These are phyloP conservation scores for Drosophila orosa DNA, from an alignment of 1,140 invertebrate species.

Conservation along the genomic window DNA sequence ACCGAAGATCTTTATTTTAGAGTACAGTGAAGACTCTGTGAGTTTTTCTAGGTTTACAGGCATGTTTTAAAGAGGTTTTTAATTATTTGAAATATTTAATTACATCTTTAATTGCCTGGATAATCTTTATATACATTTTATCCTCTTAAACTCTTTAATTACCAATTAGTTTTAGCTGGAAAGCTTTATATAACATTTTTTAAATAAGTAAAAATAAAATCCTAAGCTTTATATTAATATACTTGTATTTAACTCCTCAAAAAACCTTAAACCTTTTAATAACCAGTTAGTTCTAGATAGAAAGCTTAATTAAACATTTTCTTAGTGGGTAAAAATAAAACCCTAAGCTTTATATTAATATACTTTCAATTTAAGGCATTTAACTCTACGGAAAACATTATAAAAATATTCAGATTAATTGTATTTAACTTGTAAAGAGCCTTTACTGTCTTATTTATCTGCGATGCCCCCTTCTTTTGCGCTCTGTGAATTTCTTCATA, in stretches of 20 bases:
- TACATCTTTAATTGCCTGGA: neutral
- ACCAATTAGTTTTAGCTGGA: too few relatives aligned
- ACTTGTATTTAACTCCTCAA: too few relatives aligned
- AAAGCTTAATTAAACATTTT: neutral
- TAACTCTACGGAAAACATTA: neutral
- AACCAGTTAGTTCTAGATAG: neutral
- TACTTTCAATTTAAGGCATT: neutral
- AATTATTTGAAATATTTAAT: neutral
- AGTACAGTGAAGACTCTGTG: neutral
- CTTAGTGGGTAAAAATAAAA: neutral
- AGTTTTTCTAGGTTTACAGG: neutral
- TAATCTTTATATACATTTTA: too few relatives aligned
- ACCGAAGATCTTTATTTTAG: conserved; percentile 17
- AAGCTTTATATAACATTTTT: too few relatives aligned
- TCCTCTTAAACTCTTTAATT: too few relatives aligned
- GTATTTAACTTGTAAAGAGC: neutral
- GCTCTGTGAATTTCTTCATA: conserved; percentile 66
- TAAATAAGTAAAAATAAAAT: too few relatives aligned
- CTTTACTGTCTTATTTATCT: conserved; percentile 1
- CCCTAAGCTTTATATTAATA: neutral
- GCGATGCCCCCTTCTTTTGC: conserved; percentile 22
- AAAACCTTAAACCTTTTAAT: too few relatives aligned
- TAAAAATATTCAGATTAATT: neutral
- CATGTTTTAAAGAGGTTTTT: neutral
- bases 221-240: too few relatives aligned